These are phyloP conservation scores for Trialeurodes vaporariorum DNA, from an alignment of 1,140 invertebrate genomes.

Conservation along the genomic window DNA sequence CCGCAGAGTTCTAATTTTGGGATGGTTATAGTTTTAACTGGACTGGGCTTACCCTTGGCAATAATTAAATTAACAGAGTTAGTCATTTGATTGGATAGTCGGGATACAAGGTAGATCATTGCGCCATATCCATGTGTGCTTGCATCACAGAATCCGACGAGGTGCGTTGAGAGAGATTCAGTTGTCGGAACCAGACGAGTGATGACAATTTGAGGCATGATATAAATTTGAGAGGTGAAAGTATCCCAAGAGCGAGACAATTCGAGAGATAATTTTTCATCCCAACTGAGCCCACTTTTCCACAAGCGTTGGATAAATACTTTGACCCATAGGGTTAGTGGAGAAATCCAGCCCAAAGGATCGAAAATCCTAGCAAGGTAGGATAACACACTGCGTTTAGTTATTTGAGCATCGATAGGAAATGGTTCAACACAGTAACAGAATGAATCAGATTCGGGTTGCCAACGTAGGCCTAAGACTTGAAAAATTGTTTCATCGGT, in stretches of 20 bases:
- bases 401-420: not conserved
- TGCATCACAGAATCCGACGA: not conserved
- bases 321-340: not conserved
- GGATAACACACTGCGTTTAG: not conserved
- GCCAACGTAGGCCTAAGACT: not conserved
- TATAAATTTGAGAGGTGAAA: too few species aligned
- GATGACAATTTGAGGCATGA: too few species aligned
- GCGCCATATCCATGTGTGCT: not conserved
- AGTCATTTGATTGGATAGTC: not conserved
- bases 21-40: not conserved
- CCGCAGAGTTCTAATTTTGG: not conserved
- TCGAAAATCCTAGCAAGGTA: not conserved
- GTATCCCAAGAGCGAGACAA: too few species aligned
- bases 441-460: not conserved
- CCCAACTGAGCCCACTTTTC: not conserved
- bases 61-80: not conserved
- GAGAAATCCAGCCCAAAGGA: not conserved
- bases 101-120: not conserved
- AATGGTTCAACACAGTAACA: not conserved
- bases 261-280: too few species aligned
- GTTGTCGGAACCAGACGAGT: too few species aligned
- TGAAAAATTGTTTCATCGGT: not conserved
- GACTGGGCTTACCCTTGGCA: not conserved
- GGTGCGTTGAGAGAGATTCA: too few species aligned
- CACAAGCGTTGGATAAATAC: not conserved